Base-by-base conservation (phyloP, 2,113 vertebrate genomes). In the Cyphomyrus discorhynchus region DNA sequence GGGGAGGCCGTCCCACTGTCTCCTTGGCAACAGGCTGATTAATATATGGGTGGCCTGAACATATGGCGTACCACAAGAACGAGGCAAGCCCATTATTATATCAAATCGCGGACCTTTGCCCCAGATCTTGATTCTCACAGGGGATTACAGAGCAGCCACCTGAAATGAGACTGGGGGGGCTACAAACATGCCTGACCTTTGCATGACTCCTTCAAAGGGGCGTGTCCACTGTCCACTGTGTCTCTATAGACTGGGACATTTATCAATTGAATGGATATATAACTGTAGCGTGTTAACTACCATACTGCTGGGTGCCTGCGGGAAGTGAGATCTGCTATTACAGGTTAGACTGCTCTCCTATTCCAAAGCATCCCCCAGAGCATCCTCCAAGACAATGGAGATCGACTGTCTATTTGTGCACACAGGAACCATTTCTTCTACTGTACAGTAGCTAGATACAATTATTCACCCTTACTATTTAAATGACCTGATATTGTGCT, bases 301-400 rank as follows among this genome's bases (percentile, higher is more conserved):
- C 83, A 50, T 8, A 86, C 21, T 15, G 49, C 27, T 15, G 98
- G 98, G 77, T 96, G 90, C 95, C 97, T 87, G 94, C 94, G 4
- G 98, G 98, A 50, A 92, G 93, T 24, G 97, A 98, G 87, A 96
- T 98, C 95, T 97, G 97, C 93, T 99, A 99, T 91, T 99, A 97
- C 95, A 98, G 96, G 98, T 99, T 94, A 88, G 8, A 0, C 15
- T 10, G 35, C 19, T 13, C 53, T 46, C 47, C 77, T 24, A 7
- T 1, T 42, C 49, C 21, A 15, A 17, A 21, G 1, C 46, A 10
- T 77, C 21, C 27, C 42, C 42, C 2, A 19, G 21, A 83, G 21
- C 39, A 13, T 46, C 13, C 24, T 84, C 45, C 19, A 47, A 24
- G 39, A 24, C 39, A 21, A 84, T 24, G 21, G 39, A 24, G 19